These are phyloP conservation scores for Candidula unifasciata DNA, from an alignment of 2,888 invertebrate species.

Conservation along the genomic window DNA sequence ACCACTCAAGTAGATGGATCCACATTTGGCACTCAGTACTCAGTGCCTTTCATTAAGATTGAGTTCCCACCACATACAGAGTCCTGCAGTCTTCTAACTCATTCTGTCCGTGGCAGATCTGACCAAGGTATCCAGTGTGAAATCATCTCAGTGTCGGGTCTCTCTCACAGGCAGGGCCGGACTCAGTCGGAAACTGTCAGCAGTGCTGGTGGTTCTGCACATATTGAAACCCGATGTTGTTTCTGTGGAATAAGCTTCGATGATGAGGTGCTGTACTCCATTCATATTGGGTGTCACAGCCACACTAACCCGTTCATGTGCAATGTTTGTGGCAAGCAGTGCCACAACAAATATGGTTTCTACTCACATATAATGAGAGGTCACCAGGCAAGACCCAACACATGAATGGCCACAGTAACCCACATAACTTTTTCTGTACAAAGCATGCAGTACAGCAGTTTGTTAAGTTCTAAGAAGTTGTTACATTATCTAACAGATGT, in stretches of 20 bases:
- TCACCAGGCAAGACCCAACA: slow-evolving; percentile 64
- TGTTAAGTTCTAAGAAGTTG: too few species aligned
- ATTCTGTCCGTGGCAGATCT: slow-evolving; percentile 36
- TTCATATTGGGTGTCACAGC: slow-evolving; percentile 77
- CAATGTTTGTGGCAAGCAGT: slow-evolving; percentile 76
- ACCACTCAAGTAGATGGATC: slow-evolving; percentile 61
- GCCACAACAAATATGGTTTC: slow-evolving; percentile 75
- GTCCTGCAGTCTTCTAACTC: slow-evolving; percentile 18
- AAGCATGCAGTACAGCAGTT: too few species aligned
- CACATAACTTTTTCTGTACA: too few species aligned
- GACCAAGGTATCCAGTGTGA: slow-evolving; percentile 72
- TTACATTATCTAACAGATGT: too few species aligned
- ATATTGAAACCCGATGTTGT: slow-evolving; percentile 63
- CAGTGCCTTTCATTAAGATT: slow-evolving; percentile 64
- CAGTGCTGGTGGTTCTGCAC: slow-evolving; percentile 57
- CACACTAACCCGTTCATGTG: slow-evolving; percentile 76
- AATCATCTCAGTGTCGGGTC: slow-evolving; percentile 58
- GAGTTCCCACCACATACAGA: slow-evolving; percentile 56
- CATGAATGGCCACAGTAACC: not conserved
- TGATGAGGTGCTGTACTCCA: slow-evolving; percentile 75
- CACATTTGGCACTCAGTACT: slow-evolving; percentile 65
- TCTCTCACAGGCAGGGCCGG: slow-evolving; percentile 51
- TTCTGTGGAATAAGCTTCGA: slow-evolving; percentile 76
- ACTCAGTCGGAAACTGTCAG: slow-evolving; percentile 59
- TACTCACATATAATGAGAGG: slow-evolving; percentile 77